A percentile compares a stretch with the other conserved stretches of the same genome.
phyloP scores from a whole-genome alignment of 2,113 vertebrate species.

The Myxocyprinus asiaticus region DNA sequence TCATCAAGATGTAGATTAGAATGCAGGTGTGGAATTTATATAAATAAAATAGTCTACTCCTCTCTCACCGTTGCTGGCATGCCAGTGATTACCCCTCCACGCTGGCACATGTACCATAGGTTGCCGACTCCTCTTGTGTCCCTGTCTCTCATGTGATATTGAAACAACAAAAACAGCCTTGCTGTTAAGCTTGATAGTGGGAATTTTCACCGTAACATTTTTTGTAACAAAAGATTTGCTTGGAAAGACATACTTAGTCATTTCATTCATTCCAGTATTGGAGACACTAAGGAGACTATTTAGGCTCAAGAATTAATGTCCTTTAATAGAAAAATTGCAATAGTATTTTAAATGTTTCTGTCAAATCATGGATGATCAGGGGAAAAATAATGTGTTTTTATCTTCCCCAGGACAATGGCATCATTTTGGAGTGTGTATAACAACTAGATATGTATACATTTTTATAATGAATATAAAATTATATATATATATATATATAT shows the following conservation, averaged over 20 bases:
- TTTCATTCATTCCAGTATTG: slow-evolving; percentile 50
- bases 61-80: too few relatives aligned
- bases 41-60: too few relatives aligned
- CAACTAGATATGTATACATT: slow-evolving; percentile 49
- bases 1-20: too few relatives aligned
- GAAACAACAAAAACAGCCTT: slow-evolving; percentile 68
- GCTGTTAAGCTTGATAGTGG: slow-evolving; percentile 73
- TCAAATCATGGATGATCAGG: slow-evolving; percentile 49
- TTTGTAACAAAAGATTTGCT: slow-evolving; percentile 78
- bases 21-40: too few relatives aligned
- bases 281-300: slow-evolving; percentile 35
- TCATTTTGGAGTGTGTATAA: slow-evolving; percentile 47
- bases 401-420: slow-evolving; percentile 22
- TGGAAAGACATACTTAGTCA: slow-evolving; percentile 62
- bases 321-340: slow-evolving; percentile 45
- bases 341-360: slow-evolving; percentile 43
- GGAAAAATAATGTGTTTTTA: slow-evolving; percentile 44
- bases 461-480: slow-evolving; percentile 39
- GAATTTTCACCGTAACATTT: slow-evolving; percentile 79
- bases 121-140: slow-evolving; percentile 16
- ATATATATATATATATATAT: too few relatives aligned
- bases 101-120: too few relatives aligned
- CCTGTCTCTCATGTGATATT: slow-evolving; percentile 47
- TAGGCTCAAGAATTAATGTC: slow-evolving; percentile 65
- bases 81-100: too few relatives aligned